Evolutionary conservation across 2,888 invertebrate genomes (phyloP), one percentile per base, ranked within the genome.

Genomic region (Thyatira batis): DNA sequence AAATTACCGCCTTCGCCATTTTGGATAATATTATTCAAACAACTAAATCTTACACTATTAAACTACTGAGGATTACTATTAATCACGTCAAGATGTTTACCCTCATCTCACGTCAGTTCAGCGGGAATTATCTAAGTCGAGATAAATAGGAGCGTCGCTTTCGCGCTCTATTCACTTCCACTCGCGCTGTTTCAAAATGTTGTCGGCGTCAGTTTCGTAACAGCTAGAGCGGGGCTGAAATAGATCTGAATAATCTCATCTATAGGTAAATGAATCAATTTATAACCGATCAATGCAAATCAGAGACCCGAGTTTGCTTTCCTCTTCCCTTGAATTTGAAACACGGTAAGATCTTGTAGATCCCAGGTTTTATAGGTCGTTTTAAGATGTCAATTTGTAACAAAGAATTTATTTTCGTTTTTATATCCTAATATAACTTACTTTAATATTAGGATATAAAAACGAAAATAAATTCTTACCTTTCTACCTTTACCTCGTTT

Each of bases 61-160:
- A 88, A 86, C 86, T 85, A 85, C 82, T 84, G 78, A 80, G 85
- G 85, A 86, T 88, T 85, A 86, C 87, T 83, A 88, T 89, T 87
- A 88, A 87, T 89, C 87, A 89, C 86, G 85, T 82, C 87, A 87
- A 87, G 87, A 85, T 88, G 88, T 87, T 89, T 88, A 89, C 88
- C 87, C 88, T 88, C 84, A 88, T 88, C 87, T 83, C 73, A 73
- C 79, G 87, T 86, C 85, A 86, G 82, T 84, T 84, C 73, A 71
- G 78, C 68, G 78, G 78, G 85, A 87, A 85, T 87, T 87, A 87
- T 87, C 86, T 84, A 76, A 80, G 84, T 82, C 78, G 82, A 86
- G 86, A 87, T 87, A 86, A 85, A 87, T 86, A 85, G 82, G 67
- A 78, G 80, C 76, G 77, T 78, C 80, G 80, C 73, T 76, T 72